Conservation (phyloP, 2,797 vertebrate species). For the Anguilla marmorata region DNA sequence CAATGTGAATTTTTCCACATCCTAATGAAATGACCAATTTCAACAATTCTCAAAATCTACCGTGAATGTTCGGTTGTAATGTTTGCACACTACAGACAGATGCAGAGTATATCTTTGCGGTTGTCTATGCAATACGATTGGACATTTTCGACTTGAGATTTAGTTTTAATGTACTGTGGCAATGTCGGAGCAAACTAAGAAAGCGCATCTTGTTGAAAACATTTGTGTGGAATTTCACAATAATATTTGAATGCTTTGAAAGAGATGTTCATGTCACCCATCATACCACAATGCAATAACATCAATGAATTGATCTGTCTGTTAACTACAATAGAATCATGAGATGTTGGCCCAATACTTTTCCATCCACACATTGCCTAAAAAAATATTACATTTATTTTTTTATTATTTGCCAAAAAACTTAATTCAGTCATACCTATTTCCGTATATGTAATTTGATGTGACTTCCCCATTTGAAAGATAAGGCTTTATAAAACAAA, state of each 20-base stretch:
- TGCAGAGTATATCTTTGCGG: background rate
- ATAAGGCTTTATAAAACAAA: background rate
- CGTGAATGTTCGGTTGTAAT: background rate
- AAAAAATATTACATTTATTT: background rate
- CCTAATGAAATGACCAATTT: background rate
- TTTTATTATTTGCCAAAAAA: background rate
- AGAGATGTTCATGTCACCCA: background rate
- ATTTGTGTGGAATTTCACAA: background rate
- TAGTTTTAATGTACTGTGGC: background rate
- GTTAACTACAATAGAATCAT: background rate
- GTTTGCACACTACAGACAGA: background rate
- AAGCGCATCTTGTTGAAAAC: background rate
- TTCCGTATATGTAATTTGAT: background rate
- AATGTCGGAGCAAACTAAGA: background rate
- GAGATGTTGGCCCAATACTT: background rate
- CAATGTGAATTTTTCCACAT: background rate
- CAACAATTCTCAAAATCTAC: background rate
- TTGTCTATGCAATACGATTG: conserved; percentile 1
- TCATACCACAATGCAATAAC: background rate
- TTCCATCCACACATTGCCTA: background rate
- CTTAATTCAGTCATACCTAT: background rate
- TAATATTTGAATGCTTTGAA: background rate
- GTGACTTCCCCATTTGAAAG: background rate
- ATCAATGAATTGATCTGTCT: background rate
- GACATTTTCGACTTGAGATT: background rate